These are phyloP conservation scores for Chrysolina oricalcia DNA, from an alignment of 2,888 invertebrate genomes.

Conservation along the genomic window DNA sequence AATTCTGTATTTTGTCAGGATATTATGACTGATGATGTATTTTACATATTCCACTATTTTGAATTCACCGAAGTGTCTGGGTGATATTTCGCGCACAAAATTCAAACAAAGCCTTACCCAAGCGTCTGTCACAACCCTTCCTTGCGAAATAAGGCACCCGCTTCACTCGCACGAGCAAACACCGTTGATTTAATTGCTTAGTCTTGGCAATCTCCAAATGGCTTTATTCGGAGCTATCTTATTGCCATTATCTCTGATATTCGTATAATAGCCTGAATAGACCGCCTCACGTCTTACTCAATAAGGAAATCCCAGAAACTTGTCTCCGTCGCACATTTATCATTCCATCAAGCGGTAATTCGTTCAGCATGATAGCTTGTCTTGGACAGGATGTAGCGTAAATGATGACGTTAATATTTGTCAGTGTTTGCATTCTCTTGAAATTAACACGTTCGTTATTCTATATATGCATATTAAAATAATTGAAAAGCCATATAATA, in stretches of 20 bases:
- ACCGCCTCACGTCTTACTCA: slow-evolving; percentile 55
- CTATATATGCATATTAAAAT: too few relatives aligned
- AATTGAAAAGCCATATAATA: too few relatives aligned
- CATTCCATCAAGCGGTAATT: slow-evolving; percentile 31
- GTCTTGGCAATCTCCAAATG: slow-evolving; percentile 62
- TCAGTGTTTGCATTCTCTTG: too few relatives aligned
- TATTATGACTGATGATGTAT: too few relatives aligned
- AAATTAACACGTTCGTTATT: too few relatives aligned
- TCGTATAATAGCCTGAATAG: slow-evolving; percentile 54
- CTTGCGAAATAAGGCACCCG: slow-evolving; percentile 33
- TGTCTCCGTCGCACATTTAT: slow-evolving; percentile 47
- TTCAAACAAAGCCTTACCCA: slow-evolving; percentile 14
- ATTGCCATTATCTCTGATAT: slow-evolving; percentile 56
- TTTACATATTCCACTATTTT: neutral
- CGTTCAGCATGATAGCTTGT: slow-evolving; percentile 7
- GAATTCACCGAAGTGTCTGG: neutral
- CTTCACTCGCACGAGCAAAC: slow-evolving; percentile 54
- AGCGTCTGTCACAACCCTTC: slow-evolving; percentile 38
- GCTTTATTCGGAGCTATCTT: slow-evolving; percentile 59
- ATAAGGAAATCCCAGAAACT: slow-evolving; percentile 55
- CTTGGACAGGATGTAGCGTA: neutral
- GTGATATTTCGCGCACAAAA: slow-evolving; percentile 10
- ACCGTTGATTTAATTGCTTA: slow-evolving; percentile 66
- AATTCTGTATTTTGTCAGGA: too few relatives aligned
- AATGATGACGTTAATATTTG: neutral